Evolutionary conservation across 2,113 vertebrate species (phyloP), one percentile per base, ranked within the genome.

Genomic region (Terrapene triunguis): DNA sequence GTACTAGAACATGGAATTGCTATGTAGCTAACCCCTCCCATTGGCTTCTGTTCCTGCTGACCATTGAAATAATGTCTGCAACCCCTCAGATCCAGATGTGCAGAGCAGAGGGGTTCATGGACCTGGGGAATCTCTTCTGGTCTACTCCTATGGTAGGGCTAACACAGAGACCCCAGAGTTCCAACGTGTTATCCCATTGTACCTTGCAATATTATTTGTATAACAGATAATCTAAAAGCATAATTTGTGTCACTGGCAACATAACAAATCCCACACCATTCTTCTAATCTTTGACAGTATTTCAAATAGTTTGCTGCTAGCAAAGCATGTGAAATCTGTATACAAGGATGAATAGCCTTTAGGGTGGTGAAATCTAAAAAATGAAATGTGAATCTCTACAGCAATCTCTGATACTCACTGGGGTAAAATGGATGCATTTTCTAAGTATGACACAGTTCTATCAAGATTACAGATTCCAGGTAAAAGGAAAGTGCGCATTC

Each of bases 151-250:
- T 3, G 19, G 29, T 94, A 89, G 62, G 8, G 51, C 35, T 47
- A 79, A 0, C 1, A 81, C 55, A 93, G 4, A 89, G 87, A 25
- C 94, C 80, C 1, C 86, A 83, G 78, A 86, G 32, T 16, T 51
- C 4, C 62, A 86, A 2, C 85, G 69, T 35, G 13, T 59, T 89
- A 91, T 74, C 27, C 42, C 59, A 88, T 47, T 69, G 4, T 25
- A 69, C 81, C 95, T 81, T 92, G 8, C 84, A 89, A 47, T 89
- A 91, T 87, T 93, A 91, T 59, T 89, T 92, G 88, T 79, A 90
- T 0, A 92, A 92, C 21, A 92, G 74, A 96, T 94, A 50, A 94
- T 92, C 92, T 89, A 89, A 88, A 95, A 96, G 92, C 96, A 93
- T 95, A 95, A 90, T 62, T 82, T 82, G 83, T 94, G 29, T 83